Percentiles rank a stretch among this genome's conserved stretches.
Conservation (phyloP, 2,888 invertebrate genomes). For the Coleophora flavipennella region DNA sequence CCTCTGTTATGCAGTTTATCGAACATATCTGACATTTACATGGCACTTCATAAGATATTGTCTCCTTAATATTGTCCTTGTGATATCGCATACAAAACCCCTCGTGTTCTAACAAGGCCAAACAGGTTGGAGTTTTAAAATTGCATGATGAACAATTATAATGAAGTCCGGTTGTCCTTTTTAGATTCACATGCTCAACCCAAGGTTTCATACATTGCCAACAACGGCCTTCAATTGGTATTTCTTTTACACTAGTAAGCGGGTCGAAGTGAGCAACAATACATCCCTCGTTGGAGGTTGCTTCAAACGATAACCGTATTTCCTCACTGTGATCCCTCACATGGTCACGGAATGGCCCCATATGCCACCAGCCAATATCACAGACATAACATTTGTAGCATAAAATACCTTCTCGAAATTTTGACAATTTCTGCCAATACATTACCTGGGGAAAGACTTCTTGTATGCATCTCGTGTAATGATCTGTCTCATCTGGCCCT, state of each 20-base stretch:
- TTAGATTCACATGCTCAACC: slow-evolving; percentile 8
- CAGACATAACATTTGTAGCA: slow-evolving; percentile 45
- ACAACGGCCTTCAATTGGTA: slow-evolving; percentile 22
- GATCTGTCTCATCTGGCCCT: not conserved
- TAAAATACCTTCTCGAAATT: slow-evolving; percentile 20
- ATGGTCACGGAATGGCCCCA: slow-evolving; percentile 30
- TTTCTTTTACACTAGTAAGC: no score
- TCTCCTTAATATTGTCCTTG: not conserved
- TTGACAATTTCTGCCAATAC: slow-evolving; percentile 12
- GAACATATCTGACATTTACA: slow-evolving; percentile 16
- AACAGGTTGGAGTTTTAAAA: slow-evolving; percentile 19
- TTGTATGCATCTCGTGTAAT: slow-evolving; percentile 16
- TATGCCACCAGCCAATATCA: slow-evolving; percentile 32
- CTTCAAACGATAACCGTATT: slow-evolving; percentile 12
- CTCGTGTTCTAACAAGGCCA: slow-evolving; percentile 11
- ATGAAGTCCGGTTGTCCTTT: no score
- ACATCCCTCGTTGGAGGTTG: slow-evolving; percentile 17
- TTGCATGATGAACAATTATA: slow-evolving; percentile 22
- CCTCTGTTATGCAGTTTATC: not conserved
- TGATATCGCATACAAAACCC: slow-evolving; percentile 9
- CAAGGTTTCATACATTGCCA: slow-evolving; percentile 26
- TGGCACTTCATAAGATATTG: not conserved
- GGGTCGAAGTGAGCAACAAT: slow-evolving; percentile 19
- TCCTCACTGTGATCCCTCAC: slow-evolving; percentile 13
- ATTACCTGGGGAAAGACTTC: slow-evolving; percentile 20